These are phyloP conservation scores for Micronisus gabar DNA, from an alignment of 2,113 vertebrate species.

Conservation along the genomic window DNA sequence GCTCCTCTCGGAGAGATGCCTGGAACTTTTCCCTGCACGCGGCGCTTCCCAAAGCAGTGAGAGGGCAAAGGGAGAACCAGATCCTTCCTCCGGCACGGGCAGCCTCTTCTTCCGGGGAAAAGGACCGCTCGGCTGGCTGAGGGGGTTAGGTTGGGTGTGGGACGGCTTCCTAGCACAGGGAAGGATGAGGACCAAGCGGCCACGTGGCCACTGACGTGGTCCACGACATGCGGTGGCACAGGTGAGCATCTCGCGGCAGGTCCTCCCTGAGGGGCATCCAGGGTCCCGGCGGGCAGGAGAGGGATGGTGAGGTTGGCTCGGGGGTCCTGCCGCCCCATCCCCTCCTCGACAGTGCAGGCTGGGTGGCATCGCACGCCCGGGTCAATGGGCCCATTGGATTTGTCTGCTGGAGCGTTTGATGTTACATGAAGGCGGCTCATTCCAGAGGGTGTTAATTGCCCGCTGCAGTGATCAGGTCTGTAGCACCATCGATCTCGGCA, in stretches of 20 bases:
- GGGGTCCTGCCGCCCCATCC: background rate
- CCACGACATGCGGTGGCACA: fast-evolving
- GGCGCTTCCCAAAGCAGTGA: background rate
- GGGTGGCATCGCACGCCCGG: fast-evolving
- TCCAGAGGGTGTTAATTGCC: constrained; percentile 77
- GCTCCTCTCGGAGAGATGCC: background rate
- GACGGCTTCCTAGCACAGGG: background rate
- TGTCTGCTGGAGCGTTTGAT: constrained; percentile 70
- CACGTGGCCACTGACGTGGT: fast-evolving
- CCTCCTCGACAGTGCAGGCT: fast-evolving
- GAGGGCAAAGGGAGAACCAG: background rate
- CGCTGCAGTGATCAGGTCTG: constrained; percentile 72
- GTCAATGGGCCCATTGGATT: constrained; percentile 70
- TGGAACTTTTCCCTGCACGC: background rate
- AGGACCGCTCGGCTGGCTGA: background rate
- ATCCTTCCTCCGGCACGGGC: background rate
- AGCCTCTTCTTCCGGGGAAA: background rate
- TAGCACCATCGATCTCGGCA: constrained; percentile 79
- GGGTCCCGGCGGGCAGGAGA: background rate
- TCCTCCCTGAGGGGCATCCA: background rate
- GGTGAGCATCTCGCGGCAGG: background rate
- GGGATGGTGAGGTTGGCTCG: background rate
- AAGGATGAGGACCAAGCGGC: background rate
- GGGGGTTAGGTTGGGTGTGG: background rate
- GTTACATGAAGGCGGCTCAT: constrained; percentile 70